Evolutionary conservation across 2,888 invertebrate species (phyloP).

Genomic region (Danaus chrysippus): DNA sequence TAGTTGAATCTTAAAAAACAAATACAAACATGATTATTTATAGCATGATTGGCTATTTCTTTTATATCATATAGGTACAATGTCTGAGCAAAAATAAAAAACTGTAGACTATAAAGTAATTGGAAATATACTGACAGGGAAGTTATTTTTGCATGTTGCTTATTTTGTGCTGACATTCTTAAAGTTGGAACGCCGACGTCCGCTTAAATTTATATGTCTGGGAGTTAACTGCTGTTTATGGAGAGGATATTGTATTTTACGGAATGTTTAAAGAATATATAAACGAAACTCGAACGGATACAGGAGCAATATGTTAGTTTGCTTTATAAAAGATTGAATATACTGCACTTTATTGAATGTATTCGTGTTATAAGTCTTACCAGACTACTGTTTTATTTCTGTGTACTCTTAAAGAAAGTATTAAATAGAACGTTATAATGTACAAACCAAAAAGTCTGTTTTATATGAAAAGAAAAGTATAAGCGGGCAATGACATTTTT

Average conservation of each 20-base stretch:
- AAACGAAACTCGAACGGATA: conserved; percentile 13
- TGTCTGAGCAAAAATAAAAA: neutral
- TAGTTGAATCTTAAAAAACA: too few species aligned
- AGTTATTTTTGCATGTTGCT: conserved; percentile 18
- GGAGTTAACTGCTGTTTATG: conserved; percentile 57
- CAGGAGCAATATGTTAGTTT: conserved; percentile 3
- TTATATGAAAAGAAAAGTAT: too few species aligned
- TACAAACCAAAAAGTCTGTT: too few species aligned
- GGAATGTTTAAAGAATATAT: conserved; percentile 35
- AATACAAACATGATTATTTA: too few species aligned
- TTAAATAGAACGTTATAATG: too few species aligned
- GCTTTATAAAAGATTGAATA: neutral
- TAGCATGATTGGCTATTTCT: too few species aligned
- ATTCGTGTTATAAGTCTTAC: neutral
- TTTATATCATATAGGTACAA: too few species aligned
- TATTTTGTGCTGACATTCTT: conserved; percentile 12
- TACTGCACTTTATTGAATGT: neutral
- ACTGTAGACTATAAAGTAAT: conserved; percentile 21
- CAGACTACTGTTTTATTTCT: neutral
- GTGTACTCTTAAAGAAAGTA: neutral
- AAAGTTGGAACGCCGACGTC: conserved; percentile 36
- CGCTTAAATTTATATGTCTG: conserved; percentile 57
- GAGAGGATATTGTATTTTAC: conserved; percentile 40
- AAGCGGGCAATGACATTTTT: too few species aligned
- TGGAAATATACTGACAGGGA: too few species aligned